Conservation (phyloP, 2,888 invertebrate species). For the Drosophila colorata region DNA sequence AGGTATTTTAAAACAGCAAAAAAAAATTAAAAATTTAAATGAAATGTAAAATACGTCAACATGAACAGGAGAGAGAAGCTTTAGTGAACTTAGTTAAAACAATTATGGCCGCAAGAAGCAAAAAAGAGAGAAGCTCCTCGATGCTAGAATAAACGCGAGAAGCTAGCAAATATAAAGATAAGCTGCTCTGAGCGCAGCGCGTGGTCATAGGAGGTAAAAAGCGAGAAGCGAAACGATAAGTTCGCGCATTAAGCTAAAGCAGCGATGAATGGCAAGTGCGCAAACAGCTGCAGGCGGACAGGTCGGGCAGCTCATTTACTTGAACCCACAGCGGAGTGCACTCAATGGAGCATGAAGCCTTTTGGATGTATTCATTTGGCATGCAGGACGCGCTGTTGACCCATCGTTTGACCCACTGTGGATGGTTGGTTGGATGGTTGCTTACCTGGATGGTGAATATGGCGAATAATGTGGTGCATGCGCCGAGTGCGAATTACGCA, state of each 20-base stretch:
- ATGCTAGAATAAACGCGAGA: not conserved
- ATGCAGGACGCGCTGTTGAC: slow-evolving; percentile 3
- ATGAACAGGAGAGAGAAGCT: too few relatives aligned
- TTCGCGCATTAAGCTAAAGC: not conserved
- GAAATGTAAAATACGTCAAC: too few relatives aligned
- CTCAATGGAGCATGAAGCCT: slow-evolving; percentile 20
- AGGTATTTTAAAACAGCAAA: too few relatives aligned
- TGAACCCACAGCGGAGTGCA: not conserved
- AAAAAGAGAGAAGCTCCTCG: too few relatives aligned
- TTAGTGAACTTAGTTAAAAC: too few relatives aligned
- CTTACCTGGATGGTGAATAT: slow-evolving; percentile 93
- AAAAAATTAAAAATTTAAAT: too few relatives aligned
- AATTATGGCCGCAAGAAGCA: too few relatives aligned
- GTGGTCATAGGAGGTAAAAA: not conserved
- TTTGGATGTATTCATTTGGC: slow-evolving; percentile 1
- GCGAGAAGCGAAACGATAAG: slow-evolving; percentile 6
- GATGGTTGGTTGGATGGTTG: slow-evolving; percentile 1
- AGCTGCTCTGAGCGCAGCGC: not conserved
- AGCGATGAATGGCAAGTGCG: not conserved
- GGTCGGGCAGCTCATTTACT: slow-evolving; percentile 11
- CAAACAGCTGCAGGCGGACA: not conserved
- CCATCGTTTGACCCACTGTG: slow-evolving; percentile 16
- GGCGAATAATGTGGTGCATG: slow-evolving; percentile 93
- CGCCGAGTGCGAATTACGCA: slow-evolving; percentile 88
- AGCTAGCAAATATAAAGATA: not conserved